Conservation (phyloP, 2,888 invertebrate species). For the Eristalis tenax region DNA sequence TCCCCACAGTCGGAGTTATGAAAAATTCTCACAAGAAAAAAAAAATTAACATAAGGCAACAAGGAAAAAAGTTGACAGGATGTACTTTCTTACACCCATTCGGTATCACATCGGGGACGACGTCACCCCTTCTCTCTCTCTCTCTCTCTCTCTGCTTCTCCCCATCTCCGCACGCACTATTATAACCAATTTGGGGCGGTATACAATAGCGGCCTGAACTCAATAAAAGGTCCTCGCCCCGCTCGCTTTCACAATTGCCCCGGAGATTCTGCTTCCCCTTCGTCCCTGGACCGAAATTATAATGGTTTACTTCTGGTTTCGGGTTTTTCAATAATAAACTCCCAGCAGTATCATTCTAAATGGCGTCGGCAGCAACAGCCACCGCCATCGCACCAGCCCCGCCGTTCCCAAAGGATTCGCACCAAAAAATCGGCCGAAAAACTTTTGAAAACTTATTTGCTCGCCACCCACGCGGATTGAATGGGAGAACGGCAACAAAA, state of each 20-base stretch:
- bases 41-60: conserved; percentile 1
- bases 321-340: conserved; percentile 68
- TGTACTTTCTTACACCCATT: neutral
- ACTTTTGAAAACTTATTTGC: conserved; percentile 28
- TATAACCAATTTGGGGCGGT: conserved; percentile 27
- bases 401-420: conserved; percentile 38
- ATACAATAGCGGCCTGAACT: conserved; percentile 23
- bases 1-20: conserved; percentile 5
- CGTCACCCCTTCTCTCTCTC: too few species aligned
- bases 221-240: conserved; percentile 11
- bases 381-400: conserved; percentile 36
- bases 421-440: conserved; percentile 1
- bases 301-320: conserved; percentile 66
- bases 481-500: conserved; percentile 9
- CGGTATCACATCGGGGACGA: neutral
- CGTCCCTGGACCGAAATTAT: conserved; percentile 24
- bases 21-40: conserved; percentile 29
- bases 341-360: conserved; percentile 46
- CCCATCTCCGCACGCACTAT: neutral
- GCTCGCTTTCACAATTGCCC: neutral
- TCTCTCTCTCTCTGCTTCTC: too few species aligned
- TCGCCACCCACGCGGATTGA: neutral
- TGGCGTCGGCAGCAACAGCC: conserved; percentile 9
- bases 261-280: neutral
- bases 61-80: neutral